Evolutionary conservation across 2,888 invertebrate species (phyloP), one percentile per base, ranked within the genome.

Genomic region (Oscheius sp.): DNA sequence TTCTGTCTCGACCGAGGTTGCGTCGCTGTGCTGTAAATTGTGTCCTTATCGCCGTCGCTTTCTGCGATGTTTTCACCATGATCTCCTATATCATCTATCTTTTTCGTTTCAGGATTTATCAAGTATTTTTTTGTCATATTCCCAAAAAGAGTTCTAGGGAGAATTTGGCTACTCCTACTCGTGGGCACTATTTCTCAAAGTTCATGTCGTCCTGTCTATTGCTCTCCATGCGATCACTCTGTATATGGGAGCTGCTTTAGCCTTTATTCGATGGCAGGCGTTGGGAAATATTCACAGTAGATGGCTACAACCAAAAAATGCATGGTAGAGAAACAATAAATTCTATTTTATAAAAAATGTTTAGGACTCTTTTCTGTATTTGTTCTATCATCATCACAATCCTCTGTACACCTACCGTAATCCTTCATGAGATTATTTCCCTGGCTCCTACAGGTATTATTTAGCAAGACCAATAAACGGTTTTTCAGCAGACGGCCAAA

Each of bases 11-110:
- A 9, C 78, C 78, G 9, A 26, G 71, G 14, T 32, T 54, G 2
- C 67, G 77, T 26, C 32, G 79, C 67, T 81, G 80, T 56, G 80
- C 82, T 0, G 82, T 82, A 28, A 80, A 82, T 57, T 74, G 75
- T 54, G 77, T 81, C 12, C 67, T 82, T 8, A 74, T 77, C 8
- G 80, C 80, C 14, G 76, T 82, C 0, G 82, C 82, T 0, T 67
- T 81, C 33, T 80, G 80, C 49, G 82, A 82, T 51, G 74, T 82
- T 36, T 71, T 78, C 51, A 81, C 78, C 9, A 82, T 82, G 82
- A 64, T 65, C 12, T 72, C 72, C 14, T 82, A 82, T 65, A 73
- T 68, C 56, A 44, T 78, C 4, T 81, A 80, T 47, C 70, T 81
- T 6, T 64, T 77, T 20, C 51, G 80, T 20, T 80, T 80, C 47